Evolutionary conservation across 1,140 invertebrate species (phyloP), one percentile per base, ranked within the genome.

Genomic region (Halyomorpha halys): DNA sequence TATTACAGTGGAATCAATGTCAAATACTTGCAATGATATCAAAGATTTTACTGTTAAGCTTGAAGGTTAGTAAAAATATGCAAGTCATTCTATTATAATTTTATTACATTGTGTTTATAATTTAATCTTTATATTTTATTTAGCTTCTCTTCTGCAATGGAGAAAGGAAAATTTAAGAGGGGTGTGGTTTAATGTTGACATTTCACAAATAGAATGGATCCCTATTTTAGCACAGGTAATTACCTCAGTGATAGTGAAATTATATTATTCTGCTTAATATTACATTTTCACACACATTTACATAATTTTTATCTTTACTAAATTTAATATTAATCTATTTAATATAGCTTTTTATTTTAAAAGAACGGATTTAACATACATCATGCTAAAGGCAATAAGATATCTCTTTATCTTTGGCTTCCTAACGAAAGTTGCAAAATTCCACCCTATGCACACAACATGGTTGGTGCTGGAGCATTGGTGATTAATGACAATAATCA

Each of bases 351-450:
- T 19, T 62, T 47, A 39, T 25, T 47, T 49, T 77, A 77, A 44
- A 71, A 89, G 82, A 80, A 86, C 71, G 89, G 87, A 19, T 94
- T 95, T 72, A 83, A 84, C 63, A 94, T 87, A 72, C 91, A 96
- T 76, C 90, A 94, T 79, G 87, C 90, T 0, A 83, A 85, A 68
- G 51, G 51, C 0, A 83, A 86, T 68, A 86, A 83, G 74, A 85
- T 91, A 0, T 86, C 85, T 76, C 80, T 95, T 77, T 87, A 84
- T 70, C 81, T 82, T 71, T 94, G 91, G 90, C 74, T 95, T 51
- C 82, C 86, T 11, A 72, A 80, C 61, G 81, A 85, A 73, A 69
- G 73, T 16, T 81, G 78, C 66, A 87, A 87, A 71, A 74, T 94
- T 62, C 92, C 92, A 44, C 81, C 81, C 44, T 90, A 86, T 74